phyloP scores from a whole-genome alignment of 2,888 invertebrate species.

The Tethea ocularis region DNA sequence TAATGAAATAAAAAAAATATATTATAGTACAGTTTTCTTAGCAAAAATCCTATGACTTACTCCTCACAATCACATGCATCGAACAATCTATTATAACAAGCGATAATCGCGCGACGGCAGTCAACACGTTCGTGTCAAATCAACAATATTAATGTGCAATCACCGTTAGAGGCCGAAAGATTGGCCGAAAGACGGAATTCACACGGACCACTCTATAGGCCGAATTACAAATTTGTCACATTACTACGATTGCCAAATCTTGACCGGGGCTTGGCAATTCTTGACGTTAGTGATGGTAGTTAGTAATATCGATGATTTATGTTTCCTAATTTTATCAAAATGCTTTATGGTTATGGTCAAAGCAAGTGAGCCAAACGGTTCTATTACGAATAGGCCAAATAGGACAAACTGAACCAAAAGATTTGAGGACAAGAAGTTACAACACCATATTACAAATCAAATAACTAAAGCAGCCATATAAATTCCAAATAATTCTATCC shows the following conservation, averaged over 20 bases:
- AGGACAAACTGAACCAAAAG: too few species aligned
- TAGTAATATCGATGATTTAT: background rate
- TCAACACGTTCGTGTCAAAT: conserved; percentile 69
- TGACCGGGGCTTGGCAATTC: conserved; percentile 23
- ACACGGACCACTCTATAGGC: conserved; percentile 60
- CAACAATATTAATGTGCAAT: conserved; percentile 65
- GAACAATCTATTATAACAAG: conserved; percentile 67
- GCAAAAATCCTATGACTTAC: conserved; percentile 35
- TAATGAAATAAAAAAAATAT: too few species aligned
- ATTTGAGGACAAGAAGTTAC: too few species aligned
- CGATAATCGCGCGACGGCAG: conserved; percentile 52
- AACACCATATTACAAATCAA: too few species aligned
- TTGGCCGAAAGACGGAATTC: conserved; percentile 46
- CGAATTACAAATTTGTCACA: conserved; percentile 73
- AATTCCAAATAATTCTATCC: too few species aligned
- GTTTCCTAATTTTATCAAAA: too few species aligned
- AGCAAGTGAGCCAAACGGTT: too few species aligned
- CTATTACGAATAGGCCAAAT: too few species aligned
- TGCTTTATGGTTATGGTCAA: too few species aligned
- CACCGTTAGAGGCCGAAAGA: conserved; percentile 59
- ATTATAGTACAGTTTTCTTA: too few species aligned
- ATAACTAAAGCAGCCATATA: too few species aligned
- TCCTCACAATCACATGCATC: conserved; percentile 37
- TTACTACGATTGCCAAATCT: conserved; percentile 35
- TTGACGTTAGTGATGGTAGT: conserved; percentile 17